Conservation (phyloP, 2,797 vertebrate species). For the Hephaestus fuliginosus region DNA sequence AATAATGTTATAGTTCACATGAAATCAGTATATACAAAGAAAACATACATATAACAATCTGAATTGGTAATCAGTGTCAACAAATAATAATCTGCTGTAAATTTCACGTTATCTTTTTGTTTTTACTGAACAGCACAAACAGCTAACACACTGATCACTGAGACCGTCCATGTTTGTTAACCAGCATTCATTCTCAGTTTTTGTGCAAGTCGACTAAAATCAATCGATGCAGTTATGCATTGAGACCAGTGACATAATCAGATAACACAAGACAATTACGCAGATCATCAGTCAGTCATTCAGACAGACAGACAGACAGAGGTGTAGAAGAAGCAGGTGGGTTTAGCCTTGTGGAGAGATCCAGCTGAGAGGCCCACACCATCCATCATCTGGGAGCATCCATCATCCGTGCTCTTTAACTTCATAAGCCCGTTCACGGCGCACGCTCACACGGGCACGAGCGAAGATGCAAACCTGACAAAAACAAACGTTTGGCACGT, state of each 20-base stretch:
- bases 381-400: slow-evolving; percentile 55
- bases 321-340: slow-evolving; percentile 48
- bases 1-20: background rate
- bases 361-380: slow-evolving; percentile 39
- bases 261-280: background rate
- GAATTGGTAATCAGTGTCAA: background rate
- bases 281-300: background rate
- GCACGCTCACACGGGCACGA: background rate
- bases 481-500: background rate
- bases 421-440: slow-evolving; percentile 4
- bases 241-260: background rate
- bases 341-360: slow-evolving; percentile 49
- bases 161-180: background rate
- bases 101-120: no score
- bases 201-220: background rate
- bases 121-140: background rate
- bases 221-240: background rate
- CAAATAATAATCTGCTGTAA: background rate
- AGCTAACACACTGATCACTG: background rate
- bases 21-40: background rate
- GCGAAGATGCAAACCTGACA: background rate
- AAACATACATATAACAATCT: background rate
- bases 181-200: background rate
- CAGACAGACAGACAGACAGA: slow-evolving; percentile 33
- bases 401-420: slow-evolving; percentile 49